These are phyloP conservation scores for Felis chaus DNA, from an alignment of 2,113 vertebrate genomes.

Conservation along the genomic window DNA sequence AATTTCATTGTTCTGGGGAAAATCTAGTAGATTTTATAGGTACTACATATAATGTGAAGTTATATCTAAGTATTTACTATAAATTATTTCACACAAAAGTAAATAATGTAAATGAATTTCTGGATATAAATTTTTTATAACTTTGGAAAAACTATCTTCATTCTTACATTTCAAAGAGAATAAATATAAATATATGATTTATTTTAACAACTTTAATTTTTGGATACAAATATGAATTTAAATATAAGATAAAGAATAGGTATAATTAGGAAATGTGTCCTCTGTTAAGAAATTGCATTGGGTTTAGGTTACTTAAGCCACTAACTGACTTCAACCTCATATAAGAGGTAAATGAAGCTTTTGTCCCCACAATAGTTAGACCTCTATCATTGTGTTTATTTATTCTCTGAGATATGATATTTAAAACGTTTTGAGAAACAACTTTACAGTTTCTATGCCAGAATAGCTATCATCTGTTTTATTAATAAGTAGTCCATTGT, in stretches of 20 bases:
- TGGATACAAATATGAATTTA: not conserved
- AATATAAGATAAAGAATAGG: not conserved
- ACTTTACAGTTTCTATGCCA: not conserved
- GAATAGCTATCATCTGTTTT: not conserved
- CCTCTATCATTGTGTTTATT: not conserved
- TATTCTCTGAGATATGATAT: not conserved
- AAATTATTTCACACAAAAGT: not conserved
- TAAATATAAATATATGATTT: not conserved
- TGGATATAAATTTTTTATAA: not conserved
- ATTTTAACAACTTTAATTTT: not conserved
- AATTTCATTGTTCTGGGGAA: not conserved
- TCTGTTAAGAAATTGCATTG: not conserved
- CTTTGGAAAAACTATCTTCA: not conserved
- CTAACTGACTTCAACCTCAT: not conserved
- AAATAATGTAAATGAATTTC: slow-evolving; percentile 14
- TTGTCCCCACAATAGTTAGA: not conserved
- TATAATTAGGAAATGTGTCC: not conserved
- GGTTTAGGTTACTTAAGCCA: not conserved
- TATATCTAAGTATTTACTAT: not conserved
- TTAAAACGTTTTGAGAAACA: not conserved
- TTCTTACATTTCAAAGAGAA: not conserved
- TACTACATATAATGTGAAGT: not conserved
- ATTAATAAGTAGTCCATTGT: slow-evolving; percentile 6
- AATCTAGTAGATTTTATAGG: not conserved
- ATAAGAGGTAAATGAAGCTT: not conserved